A percentile compares a stretch with the other conserved stretches of the same genome.
Evolutionary conservation across 1,140 invertebrate species (phyloP).

Genomic region (Nylanderia fulva): DNA sequence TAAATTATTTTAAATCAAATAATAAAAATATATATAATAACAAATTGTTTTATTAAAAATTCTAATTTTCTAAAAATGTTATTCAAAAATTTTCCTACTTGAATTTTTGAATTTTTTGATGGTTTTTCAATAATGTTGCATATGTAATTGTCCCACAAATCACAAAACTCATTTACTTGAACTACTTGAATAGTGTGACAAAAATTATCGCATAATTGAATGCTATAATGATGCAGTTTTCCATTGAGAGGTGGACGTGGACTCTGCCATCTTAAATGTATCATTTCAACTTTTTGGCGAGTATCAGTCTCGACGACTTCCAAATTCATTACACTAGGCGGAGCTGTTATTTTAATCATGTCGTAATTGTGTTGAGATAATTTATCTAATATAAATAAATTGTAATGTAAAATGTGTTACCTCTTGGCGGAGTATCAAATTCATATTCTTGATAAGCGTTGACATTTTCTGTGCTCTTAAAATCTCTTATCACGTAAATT

Average conservation of each 20-base stretch:
- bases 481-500: slow-evolving; percentile 54
- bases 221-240: slow-evolving; percentile 38
- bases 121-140: slow-evolving; percentile 53
- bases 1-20: too few species aligned
- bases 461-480: slow-evolving; percentile 21
- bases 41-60: too few species aligned
- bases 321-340: slow-evolving; percentile 60
- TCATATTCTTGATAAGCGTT: background rate
- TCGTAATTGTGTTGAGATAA: background rate
- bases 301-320: slow-evolving; percentile 61
- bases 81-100: background rate
- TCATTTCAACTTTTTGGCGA: background rate
- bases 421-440: slow-evolving; percentile 58
- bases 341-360: slow-evolving; percentile 43
- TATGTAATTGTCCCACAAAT: slow-evolving; percentile 62
- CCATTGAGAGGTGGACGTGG: slow-evolving; percentile 67
- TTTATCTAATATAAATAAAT: background rate
- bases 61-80: background rate
- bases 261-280: slow-evolving; percentile 67
- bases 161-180: slow-evolving; percentile 55
- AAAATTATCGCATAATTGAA: background rate
- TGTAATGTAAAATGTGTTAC: slow-evolving; percentile 35
- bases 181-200: background rate
- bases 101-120: background rate
- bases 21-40: too few species aligned